Evolutionary conservation across 2,113 vertebrate species (phyloP), one percentile per base, ranked within the genome.

Genomic region (Colistium nudipinnis): DNA sequence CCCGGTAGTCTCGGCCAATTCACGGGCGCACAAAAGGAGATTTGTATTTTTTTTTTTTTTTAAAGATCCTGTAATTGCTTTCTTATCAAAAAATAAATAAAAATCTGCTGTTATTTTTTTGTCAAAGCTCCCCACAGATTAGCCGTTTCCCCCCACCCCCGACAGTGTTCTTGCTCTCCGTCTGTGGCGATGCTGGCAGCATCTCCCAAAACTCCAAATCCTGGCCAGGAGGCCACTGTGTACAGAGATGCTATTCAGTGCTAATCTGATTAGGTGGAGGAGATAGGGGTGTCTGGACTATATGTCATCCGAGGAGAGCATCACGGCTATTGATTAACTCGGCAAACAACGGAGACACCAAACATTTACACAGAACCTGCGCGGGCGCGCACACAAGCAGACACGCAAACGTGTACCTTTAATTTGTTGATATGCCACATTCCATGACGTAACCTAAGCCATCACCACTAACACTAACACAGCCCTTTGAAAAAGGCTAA

Each of bases 211-310:
- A 49, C 60, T 69, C 76, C 33, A 87, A 87, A 86, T 84, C 80
- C 66, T 76, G 59, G 47, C 85, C 85, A 73, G 78, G 70, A 88
- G 81, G 83, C 73, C 45, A 6, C 17, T 75, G 76, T 90, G 60
- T 79, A 74, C 85, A 82, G 63, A 80, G 70, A 67, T 73, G 53
- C 36, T 65, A 62, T 81, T 88, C 78, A 61, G 54, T 75, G 74
- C 74, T 89, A 86, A 91, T 87, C 88, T 86, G 85, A 87, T 90
- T 81, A 82, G 72, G 43, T 44, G 22, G 59, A 69, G 38, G 51
- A 71, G 87, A 87, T 74, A 71, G 64, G 71, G 74, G 69, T 47
- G 68, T 62, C 68, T 65, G 73, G 59, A 87, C 81, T 81, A 65
- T 80, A 68, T 83, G 81, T 82, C 81, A 79, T 83, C 82, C 48